phyloP scores from a whole-genome alignment of 1,140 invertebrate genomes.

The Drosophila mojavensis region DNA sequence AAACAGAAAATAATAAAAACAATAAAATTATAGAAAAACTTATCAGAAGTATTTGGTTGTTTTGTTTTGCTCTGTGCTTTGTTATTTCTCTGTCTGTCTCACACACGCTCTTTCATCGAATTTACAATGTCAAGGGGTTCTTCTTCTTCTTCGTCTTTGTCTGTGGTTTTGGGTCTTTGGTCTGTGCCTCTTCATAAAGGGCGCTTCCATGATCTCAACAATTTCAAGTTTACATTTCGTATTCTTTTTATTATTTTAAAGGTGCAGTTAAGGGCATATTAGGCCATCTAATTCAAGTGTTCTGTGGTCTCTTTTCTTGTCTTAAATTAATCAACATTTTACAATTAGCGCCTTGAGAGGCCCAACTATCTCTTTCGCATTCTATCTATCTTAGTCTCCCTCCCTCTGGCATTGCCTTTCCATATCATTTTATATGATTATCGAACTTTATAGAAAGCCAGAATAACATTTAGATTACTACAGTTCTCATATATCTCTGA shows the following conservation, averaged over 20 bases:
- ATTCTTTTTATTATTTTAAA: neutral
- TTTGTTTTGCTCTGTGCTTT: slow-evolving; percentile 25
- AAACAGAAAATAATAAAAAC: neutral
- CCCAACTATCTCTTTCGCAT: too few relatives aligned
- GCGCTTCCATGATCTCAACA: slow-evolving; percentile 14
- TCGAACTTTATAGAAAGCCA: too few relatives aligned
- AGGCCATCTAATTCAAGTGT: neutral
- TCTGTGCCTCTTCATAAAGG: slow-evolving; percentile 25
- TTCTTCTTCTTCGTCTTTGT: neutral
- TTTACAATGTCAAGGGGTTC: slow-evolving; percentile 53
- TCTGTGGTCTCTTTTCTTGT: neutral
- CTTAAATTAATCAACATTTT: slow-evolving; percentile 1
- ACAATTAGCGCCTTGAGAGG: too few relatives aligned
- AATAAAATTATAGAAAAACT: neutral
- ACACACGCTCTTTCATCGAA: neutral
- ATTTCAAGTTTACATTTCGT: slow-evolving; percentile 38
- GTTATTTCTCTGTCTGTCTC: slow-evolving; percentile 10
- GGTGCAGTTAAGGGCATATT: neutral
- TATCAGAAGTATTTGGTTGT: slow-evolving; percentile 33
- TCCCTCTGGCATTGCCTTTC: neutral
- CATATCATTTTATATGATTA: too few relatives aligned
- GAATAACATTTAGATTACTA: too few relatives aligned
- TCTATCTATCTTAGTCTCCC: neutral
- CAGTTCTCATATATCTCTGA: too few relatives aligned
- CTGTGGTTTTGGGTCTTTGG: slow-evolving; percentile 1